Evolutionary conservation across 2,888 invertebrate species (phyloP), one percentile per base, ranked within the genome.

Genomic region (Drosophila percnosoma): DNA sequence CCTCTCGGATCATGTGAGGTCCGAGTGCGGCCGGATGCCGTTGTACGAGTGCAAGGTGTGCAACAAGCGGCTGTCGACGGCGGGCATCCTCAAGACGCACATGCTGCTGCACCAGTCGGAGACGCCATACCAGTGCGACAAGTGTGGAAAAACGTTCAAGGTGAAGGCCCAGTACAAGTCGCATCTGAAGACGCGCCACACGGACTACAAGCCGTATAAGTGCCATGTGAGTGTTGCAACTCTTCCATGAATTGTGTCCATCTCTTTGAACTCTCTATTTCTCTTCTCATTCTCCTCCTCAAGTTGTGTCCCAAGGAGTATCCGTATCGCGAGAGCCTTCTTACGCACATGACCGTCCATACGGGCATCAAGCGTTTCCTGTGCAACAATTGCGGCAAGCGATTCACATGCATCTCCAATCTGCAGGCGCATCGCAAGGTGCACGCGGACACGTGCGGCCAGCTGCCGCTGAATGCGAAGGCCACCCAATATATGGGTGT

Each of bases 381-480:
- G 31, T 94, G 94, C 83, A 92, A 93, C 69, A 93, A 93, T 4
- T 94, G 94, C 76, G 94, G 94, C 45, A 92, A 93, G 68, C 92
- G 94, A 15, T 94, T 94, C 84, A 94, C 94, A 5, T 94, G 94
- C 81, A 93, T 94, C 60, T 94, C 94, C 0, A 94, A 94, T 87
- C 89, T 94, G 10, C 92, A 93, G 58, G 94, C 94, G 27, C 94
- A 94, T 89, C 92, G 93, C n/a, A 91, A 91, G 64, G 93, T 93
- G 8, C 93, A 94, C 70, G 92, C 93, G 0, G 92, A 88, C 57
- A 93, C 93, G n/a, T 94, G 94, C 59, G 94, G 94, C 1, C 82
- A 83, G 24, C 53, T 91, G 54, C 93, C 93, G 0, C 71, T 92
- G 5, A 92, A 92, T 67, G 92, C 93, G 29, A 93, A 92, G 72